These are phyloP conservation scores for Chloroclysta siterata DNA, from an alignment of 2,888 invertebrate species.

Conservation along the genomic window DNA sequence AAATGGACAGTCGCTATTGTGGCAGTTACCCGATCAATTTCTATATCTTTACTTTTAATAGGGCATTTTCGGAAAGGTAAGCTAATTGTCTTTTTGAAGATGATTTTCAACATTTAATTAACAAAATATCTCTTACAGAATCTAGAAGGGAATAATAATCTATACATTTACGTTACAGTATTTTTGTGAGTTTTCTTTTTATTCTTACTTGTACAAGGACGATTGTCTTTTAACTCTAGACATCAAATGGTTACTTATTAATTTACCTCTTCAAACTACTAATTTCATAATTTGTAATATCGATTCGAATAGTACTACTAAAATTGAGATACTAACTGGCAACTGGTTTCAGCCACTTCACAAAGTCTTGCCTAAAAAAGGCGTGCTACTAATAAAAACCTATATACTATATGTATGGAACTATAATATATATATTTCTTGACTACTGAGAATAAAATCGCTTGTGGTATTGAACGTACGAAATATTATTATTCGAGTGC, in stretches of 20 bases:
- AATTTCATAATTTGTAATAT: constrained; percentile 2
- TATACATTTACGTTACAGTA: constrained; percentile 10
- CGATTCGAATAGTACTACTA: constrained; percentile 9
- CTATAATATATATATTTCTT: no score
- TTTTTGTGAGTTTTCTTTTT: constrained; percentile 13
- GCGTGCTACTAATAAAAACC: background rate
- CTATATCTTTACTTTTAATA: constrained; percentile 3
- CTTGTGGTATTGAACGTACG: no score
- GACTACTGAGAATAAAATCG: no score
- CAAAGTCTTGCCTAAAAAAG: constrained; percentile 28
- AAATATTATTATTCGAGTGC: no score
- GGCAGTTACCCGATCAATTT: constrained; percentile 55
- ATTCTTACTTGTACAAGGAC: constrained; percentile 19
- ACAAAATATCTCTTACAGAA: constrained; percentile 25
- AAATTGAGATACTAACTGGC: constrained; percentile 8
- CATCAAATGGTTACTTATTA: constrained; percentile 12
- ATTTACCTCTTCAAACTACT: constrained; percentile 13
- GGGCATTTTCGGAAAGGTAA: background rate
- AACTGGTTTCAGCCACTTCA: constrained; percentile 28
- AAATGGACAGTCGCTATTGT: constrained; percentile 59
- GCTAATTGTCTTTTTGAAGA: constrained; percentile 18
- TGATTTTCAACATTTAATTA: constrained; percentile 22
- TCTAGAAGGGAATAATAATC: constrained; percentile 16
- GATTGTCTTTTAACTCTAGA: constrained; percentile 13
- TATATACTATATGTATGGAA: no score